These are phyloP conservation scores for Phallusia fumigata DNA, from an alignment of 23 tunicate genomes.

Conservation along the genomic window DNA sequence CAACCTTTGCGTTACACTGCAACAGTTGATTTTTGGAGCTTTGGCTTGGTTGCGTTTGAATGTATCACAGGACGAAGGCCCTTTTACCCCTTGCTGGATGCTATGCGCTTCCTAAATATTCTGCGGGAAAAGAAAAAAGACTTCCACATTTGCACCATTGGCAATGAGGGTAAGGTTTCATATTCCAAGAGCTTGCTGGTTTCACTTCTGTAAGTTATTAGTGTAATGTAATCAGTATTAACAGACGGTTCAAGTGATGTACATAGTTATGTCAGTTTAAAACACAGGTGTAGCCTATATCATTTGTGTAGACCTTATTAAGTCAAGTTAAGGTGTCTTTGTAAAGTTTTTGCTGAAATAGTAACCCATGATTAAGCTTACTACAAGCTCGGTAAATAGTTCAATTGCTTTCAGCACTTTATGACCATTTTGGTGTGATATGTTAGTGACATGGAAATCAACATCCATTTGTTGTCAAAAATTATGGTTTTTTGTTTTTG, in stretches of 20 bases:
- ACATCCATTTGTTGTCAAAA: too few species aligned
- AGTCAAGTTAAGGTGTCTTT: too few species aligned
- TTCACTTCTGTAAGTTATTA: background rate
- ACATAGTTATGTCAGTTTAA: background rate
- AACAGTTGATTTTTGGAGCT: constrained; percentile 92
- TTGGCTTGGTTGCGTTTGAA: constrained; percentile 88
- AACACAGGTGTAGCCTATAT: too few species aligned
- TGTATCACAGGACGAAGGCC: constrained; percentile 92
- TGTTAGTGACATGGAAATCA: too few species aligned
- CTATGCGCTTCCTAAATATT: constrained; percentile 19
- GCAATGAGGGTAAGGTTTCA: constrained; percentile 16
- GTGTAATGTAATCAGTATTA: constrained; percentile 5
- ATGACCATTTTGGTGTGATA: too few species aligned
- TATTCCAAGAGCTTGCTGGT: background rate
- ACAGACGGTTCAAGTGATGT: too few species aligned
- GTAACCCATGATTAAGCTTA: too few species aligned
- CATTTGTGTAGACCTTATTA: too few species aligned
- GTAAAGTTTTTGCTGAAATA: too few species aligned
- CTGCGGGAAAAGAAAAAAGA: constrained; percentile 38
- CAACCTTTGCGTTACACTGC: constrained; percentile 48
- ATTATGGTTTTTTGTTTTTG: too few species aligned
- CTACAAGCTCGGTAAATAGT: too few species aligned
- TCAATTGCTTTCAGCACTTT: too few species aligned
- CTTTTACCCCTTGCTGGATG: constrained; percentile 46
- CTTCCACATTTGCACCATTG: constrained; percentile 55